Evolutionary conservation across 2,113 vertebrate genomes (phyloP).

Genomic region (Silurus glanis): DNA sequence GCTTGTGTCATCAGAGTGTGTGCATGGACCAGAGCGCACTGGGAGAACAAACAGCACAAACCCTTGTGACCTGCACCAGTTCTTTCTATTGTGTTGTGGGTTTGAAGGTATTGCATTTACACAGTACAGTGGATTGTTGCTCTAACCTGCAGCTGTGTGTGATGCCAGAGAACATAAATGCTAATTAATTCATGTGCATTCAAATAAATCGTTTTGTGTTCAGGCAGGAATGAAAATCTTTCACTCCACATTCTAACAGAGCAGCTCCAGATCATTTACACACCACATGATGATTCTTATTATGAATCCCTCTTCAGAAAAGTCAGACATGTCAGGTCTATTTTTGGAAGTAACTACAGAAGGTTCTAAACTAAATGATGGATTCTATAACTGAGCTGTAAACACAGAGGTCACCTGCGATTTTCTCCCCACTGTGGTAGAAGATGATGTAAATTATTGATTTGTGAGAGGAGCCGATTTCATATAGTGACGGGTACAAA

Average conservation of each 20-base stretch:
- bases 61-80: constrained; percentile 11
- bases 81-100: not conserved
- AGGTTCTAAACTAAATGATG: not conserved
- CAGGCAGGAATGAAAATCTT: not conserved
- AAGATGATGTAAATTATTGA: constrained; percentile 1
- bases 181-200: not conserved
- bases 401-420: not conserved
- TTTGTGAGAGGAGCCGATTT: not conserved
- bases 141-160: not conserved
- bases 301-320: not conserved
- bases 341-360: not conserved
- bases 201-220: not conserved
- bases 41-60: constrained; percentile 28
- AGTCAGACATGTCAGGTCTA: no score
- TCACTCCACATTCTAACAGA: not conserved
- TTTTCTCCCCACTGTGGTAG: not conserved
- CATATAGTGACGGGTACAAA: not conserved
- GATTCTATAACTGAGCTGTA: not conserved
- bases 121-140: not conserved
- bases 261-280: not conserved
- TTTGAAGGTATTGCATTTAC: not conserved
- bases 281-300: not conserved
- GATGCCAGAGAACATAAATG: not conserved
- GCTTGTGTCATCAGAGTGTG: constrained; percentile 20
- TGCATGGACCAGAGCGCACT: constrained; percentile 23